phyloP scores from a whole-genome alignment of 2,113 vertebrate species.

The Scartelaos histophorus region DNA sequence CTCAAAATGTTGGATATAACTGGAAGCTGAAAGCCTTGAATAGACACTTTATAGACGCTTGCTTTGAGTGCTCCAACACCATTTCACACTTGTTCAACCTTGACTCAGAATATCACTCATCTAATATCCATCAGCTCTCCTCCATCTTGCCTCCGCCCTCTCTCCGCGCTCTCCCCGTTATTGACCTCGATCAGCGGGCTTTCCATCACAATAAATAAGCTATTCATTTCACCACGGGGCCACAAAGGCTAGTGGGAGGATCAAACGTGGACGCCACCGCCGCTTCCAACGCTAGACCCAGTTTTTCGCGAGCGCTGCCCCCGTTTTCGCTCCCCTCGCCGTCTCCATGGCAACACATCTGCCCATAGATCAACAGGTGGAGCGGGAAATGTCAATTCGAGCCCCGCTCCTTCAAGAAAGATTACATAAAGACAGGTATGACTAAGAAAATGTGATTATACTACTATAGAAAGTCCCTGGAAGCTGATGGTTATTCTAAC shows the following conservation, averaged over 20 bases:
- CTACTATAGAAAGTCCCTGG: not conserved
- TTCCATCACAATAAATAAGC: slow-evolving; percentile 13
- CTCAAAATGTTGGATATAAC: too few species aligned
- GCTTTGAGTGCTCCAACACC: not conserved
- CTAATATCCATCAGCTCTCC: not conserved
- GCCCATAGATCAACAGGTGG: slow-evolving; percentile 57
- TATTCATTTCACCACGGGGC: slow-evolving; percentile 12
- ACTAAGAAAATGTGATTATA: slow-evolving; percentile 3
- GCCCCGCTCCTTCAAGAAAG: too few species aligned
- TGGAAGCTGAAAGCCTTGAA: too few species aligned
- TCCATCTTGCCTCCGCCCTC: not conserved
- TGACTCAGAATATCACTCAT: not conserved
- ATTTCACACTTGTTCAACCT: not conserved
- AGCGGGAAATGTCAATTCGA: slow-evolving; percentile 22
- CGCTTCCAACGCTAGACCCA: slow-evolving; percentile 24
- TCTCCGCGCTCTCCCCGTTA: not conserved
- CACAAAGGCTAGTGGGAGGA: slow-evolving; percentile 35
- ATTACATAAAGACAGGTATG: not conserved
- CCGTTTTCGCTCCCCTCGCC: not conserved
- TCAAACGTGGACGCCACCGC: slow-evolving; percentile 38
- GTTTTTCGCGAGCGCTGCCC: slow-evolving; percentile 24
- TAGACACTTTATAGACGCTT: too few species aligned
- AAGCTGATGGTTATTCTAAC: slow-evolving; percentile 24
- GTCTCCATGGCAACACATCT: slow-evolving; percentile 62
- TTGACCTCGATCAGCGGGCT: not conserved